Evolutionary conservation across 2,113 vertebrate genomes (phyloP).

Genomic region (Leiothrix lutea): DNA sequence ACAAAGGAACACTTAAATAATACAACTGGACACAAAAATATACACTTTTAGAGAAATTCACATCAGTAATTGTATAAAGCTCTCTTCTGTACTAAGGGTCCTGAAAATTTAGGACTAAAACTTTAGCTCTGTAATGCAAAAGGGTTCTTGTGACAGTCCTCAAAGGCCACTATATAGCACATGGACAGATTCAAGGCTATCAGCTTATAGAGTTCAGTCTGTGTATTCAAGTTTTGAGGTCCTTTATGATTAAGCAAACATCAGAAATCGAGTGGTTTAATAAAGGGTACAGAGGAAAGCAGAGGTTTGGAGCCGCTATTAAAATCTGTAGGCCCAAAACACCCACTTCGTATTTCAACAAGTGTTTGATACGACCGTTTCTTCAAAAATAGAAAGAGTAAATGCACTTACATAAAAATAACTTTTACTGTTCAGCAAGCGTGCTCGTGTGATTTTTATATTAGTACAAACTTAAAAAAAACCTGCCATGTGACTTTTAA

Average conservation of each 20-base stretch:
- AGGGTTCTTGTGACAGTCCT: slow-evolving; percentile 77
- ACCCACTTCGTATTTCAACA: slow-evolving; percentile 15
- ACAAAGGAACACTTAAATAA: slow-evolving; percentile 87
- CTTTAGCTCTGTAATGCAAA: slow-evolving; percentile 74
- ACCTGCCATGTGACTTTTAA: slow-evolving; percentile 18
- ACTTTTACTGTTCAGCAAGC: slow-evolving; percentile 67
- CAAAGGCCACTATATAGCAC: slow-evolving; percentile 79
- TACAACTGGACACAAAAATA: slow-evolving; percentile 86
- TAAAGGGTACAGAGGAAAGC: slow-evolving; percentile 59
- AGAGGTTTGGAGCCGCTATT: slow-evolving; percentile 47
- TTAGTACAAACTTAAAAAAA: slow-evolving; percentile 65
- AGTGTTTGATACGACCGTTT: slow-evolving; percentile 31
- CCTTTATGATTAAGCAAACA: slow-evolving; percentile 66
- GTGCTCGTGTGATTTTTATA: slow-evolving; percentile 65
- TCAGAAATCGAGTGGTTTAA: slow-evolving; percentile 71
- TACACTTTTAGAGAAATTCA: slow-evolving; percentile 85
- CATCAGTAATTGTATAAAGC: slow-evolving; percentile 85
- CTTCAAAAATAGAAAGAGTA: slow-evolving; percentile 61
- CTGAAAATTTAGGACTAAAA: slow-evolving; percentile 79
- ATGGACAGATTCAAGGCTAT: slow-evolving; percentile 71
- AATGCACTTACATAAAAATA: slow-evolving; percentile 69
- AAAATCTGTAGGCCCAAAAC: slow-evolving; percentile 50
- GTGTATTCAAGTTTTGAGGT: slow-evolving; percentile 81
- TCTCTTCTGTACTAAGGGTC: slow-evolving; percentile 76
- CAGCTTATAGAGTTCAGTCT: slow-evolving; percentile 70